These are phyloP conservation scores for Andricus quercusramuli DNA, from an alignment of 2,888 invertebrate genomes.

Conservation along the genomic window DNA sequence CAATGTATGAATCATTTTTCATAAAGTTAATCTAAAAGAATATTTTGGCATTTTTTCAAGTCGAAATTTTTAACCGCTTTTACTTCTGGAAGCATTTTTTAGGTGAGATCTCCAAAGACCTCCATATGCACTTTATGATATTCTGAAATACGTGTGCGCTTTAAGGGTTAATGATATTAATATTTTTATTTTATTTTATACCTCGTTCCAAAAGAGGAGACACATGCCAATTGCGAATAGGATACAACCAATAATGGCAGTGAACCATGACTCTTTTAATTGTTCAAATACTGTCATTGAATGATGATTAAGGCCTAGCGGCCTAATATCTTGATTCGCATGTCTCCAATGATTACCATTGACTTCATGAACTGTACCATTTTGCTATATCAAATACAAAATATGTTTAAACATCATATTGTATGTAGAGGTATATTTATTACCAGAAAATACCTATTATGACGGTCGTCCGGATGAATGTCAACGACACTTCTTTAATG, in stretches of 20 bases:
- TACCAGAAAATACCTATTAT: too few species aligned
- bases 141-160: too few species aligned
- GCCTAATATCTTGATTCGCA: constrained; percentile 58
- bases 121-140: too few species aligned
- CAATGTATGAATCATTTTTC: too few species aligned
- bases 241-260: constrained; percentile 84
- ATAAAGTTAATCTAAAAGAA: too few species aligned
- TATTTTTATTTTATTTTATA: constrained; percentile 66
- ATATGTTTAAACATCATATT: neutral
- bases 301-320: constrained; percentile 58
- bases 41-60: too few species aligned
- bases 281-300: constrained; percentile 78
- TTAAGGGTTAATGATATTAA: neutral
- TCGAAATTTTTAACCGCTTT: too few species aligned
- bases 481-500: too few species aligned
- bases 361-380: constrained; percentile 10
- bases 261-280: constrained; percentile 86
- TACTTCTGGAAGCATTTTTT: too few species aligned
- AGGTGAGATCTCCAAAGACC: too few species aligned
- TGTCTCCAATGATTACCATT: constrained; percentile 50
- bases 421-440: too few species aligned
- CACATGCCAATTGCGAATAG: constrained; percentile 85
- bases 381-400: constrained; percentile 10
- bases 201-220: constrained; percentile 92
- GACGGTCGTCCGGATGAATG: too few species aligned